Evolutionary conservation across 2,797 vertebrate genomes (phyloP).

Genomic region (Sebastes oblongus): DNA sequence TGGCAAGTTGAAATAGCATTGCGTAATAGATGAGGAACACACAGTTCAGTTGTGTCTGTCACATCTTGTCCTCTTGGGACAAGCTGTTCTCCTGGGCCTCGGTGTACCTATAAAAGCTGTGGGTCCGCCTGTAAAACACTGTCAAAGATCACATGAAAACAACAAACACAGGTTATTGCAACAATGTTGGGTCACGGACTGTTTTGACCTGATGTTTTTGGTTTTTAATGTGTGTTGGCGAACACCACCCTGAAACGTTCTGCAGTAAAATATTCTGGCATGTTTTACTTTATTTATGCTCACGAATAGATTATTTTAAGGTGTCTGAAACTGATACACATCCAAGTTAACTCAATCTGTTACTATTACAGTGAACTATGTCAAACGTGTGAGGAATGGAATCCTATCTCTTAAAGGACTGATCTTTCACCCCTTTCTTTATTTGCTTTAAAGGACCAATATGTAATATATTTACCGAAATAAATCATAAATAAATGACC

Average conservation of each 20-base stretch:
- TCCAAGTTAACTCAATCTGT: neutral
- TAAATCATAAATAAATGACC: too few species aligned
- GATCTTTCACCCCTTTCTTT: neutral
- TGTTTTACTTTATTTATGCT: neutral
- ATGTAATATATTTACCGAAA: too few species aligned
- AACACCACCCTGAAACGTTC: neutral
- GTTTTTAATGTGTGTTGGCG: neutral
- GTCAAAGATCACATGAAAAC: constrained; percentile 26
- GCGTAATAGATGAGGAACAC: constrained; percentile 16
- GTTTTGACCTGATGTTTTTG: neutral
- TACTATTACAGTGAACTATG: neutral
- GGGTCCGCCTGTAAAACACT: constrained; percentile 3
- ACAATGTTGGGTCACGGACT: neutral
- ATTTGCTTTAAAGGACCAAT: neutral
- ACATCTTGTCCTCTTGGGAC: constrained; percentile 2
- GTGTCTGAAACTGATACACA: neutral
- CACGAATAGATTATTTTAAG: neutral
- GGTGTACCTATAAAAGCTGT: constrained; percentile 14
- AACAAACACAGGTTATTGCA: neutral
- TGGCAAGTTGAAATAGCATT: neutral
- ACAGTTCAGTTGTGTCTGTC: constrained; percentile 9
- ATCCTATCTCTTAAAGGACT: neutral
- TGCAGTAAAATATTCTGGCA: neutral
- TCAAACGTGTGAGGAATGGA: neutral
- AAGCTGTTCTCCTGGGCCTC: constrained; percentile 25